Evolutionary conservation across 1,140 invertebrate species (phyloP).

Genomic region (Cryptotermes secundus): DNA sequence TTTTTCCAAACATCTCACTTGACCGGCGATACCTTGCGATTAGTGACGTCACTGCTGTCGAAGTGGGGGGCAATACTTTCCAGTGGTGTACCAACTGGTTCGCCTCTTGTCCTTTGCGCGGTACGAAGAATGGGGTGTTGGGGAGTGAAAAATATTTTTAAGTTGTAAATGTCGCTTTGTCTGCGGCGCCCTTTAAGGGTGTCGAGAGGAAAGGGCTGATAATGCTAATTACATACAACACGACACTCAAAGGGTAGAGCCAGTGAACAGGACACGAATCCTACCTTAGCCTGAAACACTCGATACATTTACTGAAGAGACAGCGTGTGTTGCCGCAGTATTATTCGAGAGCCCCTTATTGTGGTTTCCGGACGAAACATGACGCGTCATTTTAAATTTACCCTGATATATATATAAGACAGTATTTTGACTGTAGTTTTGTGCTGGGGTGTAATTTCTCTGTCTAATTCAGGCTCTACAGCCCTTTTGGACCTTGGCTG

Average conservation of each 20-base stretch:
- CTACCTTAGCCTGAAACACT: background rate
- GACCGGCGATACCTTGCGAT: no score
- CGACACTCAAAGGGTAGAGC: background rate
- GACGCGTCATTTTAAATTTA: no score
- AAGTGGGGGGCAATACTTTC: background rate
- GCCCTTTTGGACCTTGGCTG: no score
- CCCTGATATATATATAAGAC: no score
- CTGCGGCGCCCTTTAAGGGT: slow-evolving; percentile 16
- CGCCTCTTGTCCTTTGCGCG: slow-evolving; percentile 21
- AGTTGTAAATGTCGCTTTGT: slow-evolving; percentile 24
- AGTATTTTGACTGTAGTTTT: no score
- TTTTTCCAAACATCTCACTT: no score
- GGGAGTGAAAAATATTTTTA: background rate
- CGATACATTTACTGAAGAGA: background rate
- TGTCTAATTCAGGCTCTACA: no score
- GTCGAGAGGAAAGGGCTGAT: background rate
- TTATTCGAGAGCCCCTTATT: no score
- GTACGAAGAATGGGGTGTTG: background rate
- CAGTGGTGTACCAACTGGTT: background rate
- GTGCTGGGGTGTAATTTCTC: no score
- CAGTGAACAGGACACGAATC: background rate
- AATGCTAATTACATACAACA: background rate
- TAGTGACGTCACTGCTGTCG: background rate
- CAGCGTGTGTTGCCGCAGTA: background rate
- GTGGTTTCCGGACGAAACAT: no score